phyloP scores from a whole-genome alignment of 1,140 invertebrate genomes.

The Zophobas morio region DNA sequence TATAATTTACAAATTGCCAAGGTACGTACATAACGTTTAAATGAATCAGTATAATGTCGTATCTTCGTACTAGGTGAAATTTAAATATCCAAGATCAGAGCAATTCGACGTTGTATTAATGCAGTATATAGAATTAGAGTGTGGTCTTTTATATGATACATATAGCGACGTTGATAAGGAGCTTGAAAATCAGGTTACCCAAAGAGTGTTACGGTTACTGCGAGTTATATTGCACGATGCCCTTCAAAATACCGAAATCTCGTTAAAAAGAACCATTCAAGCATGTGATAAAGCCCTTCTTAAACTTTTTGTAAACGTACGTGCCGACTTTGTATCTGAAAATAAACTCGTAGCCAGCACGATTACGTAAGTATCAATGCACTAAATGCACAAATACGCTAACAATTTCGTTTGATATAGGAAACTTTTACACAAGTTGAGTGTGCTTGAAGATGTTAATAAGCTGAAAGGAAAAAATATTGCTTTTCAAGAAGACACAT shows the following conservation, averaged over 20 bases:
- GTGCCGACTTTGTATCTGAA: slow-evolving; percentile 18
- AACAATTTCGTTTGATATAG: slow-evolving; percentile 13
- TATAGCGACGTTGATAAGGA: not conserved
- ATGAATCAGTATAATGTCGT: not conserved
- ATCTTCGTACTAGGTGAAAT: slow-evolving; percentile 8
- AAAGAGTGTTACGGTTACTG: slow-evolving; percentile 22
- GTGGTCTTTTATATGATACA: slow-evolving; percentile 18
- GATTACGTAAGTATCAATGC: slow-evolving; percentile 23
- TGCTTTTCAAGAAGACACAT: slow-evolving; percentile 19
- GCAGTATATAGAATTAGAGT: slow-evolving; percentile 38
- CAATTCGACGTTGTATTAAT: slow-evolving; percentile 24
- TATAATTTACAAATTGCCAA: slow-evolving; percentile 38
- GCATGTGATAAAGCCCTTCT: slow-evolving; percentile 23
- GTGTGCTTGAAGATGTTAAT: slow-evolving; percentile 20
- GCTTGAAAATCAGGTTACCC: slow-evolving; percentile 1
- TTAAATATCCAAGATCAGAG: slow-evolving; percentile 28
- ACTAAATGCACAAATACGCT: not conserved
- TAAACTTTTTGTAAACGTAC: slow-evolving; percentile 34
- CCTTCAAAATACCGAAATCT: slow-evolving; percentile 18
- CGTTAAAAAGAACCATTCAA: slow-evolving; percentile 8
- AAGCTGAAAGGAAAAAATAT: slow-evolving; percentile 28
- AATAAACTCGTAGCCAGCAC: slow-evolving; percentile 22
- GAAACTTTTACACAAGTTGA: slow-evolving; percentile 9
- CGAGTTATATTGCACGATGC: slow-evolving; percentile 23
- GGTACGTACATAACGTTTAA: not conserved